Conservation (phyloP, 2,113 vertebrate genomes). For the Calypte anna region DNA sequence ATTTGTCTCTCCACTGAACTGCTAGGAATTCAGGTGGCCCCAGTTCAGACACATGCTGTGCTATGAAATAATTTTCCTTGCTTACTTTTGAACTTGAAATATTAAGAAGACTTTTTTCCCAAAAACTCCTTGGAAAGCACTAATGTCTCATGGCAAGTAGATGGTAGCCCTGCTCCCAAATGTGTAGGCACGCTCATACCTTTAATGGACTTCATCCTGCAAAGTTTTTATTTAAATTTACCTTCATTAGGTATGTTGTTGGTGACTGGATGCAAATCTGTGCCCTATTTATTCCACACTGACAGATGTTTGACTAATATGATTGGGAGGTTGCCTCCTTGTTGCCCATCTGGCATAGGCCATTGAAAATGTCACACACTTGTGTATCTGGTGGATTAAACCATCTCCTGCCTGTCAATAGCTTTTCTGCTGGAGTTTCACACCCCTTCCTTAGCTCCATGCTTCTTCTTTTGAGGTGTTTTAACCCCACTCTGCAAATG, state of each 20-base stretch:
- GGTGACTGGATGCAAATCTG: not conserved
- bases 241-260: not conserved
- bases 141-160: not conserved
- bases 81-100: conserved; percentile 58
- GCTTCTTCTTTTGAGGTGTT: not conserved
- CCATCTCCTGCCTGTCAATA: not conserved
- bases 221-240: not conserved
- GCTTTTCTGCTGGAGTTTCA: not conserved
- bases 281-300: not conserved
- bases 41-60: conserved; percentile 17
- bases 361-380: not conserved
- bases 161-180: not conserved
- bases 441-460: not conserved
- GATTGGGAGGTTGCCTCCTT: not conserved
- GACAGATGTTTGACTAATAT: not conserved
- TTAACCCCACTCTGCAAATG: not conserved
- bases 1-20: conserved; percentile 25
- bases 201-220: not conserved
- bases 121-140: not conserved
- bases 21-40: conserved; percentile 52
- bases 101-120: conserved; percentile 48
- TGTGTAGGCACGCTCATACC: not conserved
- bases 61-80: conserved; percentile 35
- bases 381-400: not conserved
- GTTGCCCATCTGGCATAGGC: not conserved